A percentile compares a stretch with the other conserved stretches of the same genome.
phyloP scores from a whole-genome alignment of 2,113 vertebrate genomes.

The Vicugna pacos region DNA sequence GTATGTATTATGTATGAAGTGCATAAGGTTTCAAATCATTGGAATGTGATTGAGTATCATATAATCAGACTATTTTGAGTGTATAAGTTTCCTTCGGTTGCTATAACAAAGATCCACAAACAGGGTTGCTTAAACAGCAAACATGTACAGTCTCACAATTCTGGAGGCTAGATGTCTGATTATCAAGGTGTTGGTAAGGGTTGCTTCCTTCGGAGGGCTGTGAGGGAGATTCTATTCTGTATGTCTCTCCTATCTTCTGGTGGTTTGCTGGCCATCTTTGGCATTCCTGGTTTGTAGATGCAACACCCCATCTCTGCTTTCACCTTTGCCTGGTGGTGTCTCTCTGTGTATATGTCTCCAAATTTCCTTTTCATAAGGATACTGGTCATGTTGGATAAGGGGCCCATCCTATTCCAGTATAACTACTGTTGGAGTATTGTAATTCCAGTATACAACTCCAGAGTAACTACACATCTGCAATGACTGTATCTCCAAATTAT shows the following conservation, averaged over 20 bases:
- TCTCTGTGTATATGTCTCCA: background rate
- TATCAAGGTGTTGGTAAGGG: background rate
- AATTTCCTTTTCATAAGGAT: background rate
- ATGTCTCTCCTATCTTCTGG: background rate
- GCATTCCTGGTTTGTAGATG: background rate
- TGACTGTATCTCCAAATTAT: background rate
- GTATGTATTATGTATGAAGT: background rate
- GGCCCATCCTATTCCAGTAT: background rate
- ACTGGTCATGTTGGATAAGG: background rate
- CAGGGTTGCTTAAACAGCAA: background rate
- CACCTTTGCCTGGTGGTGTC: background rate
- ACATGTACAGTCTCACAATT: background rate
- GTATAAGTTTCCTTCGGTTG: background rate
- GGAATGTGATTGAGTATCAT: background rate
- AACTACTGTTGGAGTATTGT: background rate
- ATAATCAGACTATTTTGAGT: background rate
- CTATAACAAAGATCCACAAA: background rate
- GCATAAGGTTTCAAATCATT: background rate
- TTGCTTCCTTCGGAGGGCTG: background rate
- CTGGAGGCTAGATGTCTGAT: background rate
- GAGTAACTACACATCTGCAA: background rate
- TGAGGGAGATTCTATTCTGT: background rate
- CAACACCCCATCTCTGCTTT: background rate
- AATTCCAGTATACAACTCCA: background rate
- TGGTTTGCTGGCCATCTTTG: background rate